phyloP scores from a whole-genome alignment of 2,888 invertebrate species.

The Phragmatobia fuliginosa region DNA sequence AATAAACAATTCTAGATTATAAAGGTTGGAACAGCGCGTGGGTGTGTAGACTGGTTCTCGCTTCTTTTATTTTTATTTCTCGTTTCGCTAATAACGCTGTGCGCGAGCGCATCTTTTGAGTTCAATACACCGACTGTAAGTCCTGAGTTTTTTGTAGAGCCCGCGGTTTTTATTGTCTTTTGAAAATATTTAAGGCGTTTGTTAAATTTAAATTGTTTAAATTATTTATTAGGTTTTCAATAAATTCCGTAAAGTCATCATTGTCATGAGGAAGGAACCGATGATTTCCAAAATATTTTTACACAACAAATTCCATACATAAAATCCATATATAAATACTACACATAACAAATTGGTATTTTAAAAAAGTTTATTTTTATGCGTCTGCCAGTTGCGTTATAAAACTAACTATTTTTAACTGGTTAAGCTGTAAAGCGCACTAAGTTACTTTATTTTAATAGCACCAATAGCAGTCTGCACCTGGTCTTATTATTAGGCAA shows the following conservation, averaged over 20 bases:
- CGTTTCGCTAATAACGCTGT: slow-evolving; percentile 69
- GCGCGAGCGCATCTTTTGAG: slow-evolving; percentile 59
- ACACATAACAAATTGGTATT: background rate
- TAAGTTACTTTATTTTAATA: slow-evolving; percentile 9
- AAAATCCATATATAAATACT: background rate
- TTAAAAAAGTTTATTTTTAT: background rate
- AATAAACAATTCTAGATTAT: slow-evolving; percentile 67
- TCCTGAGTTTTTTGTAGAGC: slow-evolving; percentile 4
- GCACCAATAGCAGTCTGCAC: slow-evolving; percentile 11
- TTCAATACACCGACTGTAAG: slow-evolving; percentile 60
- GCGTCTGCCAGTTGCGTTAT: background rate
- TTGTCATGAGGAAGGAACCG: slow-evolving; percentile 25
- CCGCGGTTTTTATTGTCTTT: slow-evolving; percentile 17
- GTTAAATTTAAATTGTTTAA: too few species aligned
- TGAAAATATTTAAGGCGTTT: slow-evolving; percentile 1
- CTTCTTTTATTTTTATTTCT: slow-evolving; percentile 58
- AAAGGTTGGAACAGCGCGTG: slow-evolving; percentile 57
- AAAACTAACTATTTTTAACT: slow-evolving; percentile 15
- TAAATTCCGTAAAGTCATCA: too few species aligned
- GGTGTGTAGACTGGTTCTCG: slow-evolving; percentile 61
- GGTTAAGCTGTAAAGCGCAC: slow-evolving; percentile 9
- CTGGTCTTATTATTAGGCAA: slow-evolving; percentile 21
- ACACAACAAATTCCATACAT: slow-evolving; percentile 23
- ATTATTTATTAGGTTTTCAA: too few species aligned
- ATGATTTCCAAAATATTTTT: slow-evolving; percentile 29